These are phyloP conservation scores for Crotalus adamanteus DNA, from an alignment of 2,797 vertebrate species.

Conservation along the genomic window DNA sequence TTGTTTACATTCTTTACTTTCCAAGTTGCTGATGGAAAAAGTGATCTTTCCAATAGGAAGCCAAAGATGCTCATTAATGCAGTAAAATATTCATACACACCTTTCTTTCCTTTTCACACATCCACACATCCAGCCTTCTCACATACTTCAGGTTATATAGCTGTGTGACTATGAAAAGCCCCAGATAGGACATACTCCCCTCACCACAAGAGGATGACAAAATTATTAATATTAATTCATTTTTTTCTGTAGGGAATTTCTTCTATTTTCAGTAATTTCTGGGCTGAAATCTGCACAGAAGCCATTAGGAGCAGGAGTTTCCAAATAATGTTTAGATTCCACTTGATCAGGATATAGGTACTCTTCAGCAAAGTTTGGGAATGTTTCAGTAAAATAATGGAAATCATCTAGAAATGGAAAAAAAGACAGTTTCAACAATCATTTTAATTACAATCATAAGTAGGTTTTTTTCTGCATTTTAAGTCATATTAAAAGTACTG, in stretches of 20 bases:
- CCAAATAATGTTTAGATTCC: conserved; percentile 64
- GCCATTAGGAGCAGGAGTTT: conserved; percentile 80
- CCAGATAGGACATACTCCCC: conserved; percentile 62
- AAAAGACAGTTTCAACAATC: not conserved
- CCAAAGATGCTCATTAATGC: conserved; percentile 55
- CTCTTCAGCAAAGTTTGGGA: conserved; percentile 87
- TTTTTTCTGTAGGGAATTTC: conserved; percentile 79
- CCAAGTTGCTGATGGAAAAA: conserved; percentile 62
- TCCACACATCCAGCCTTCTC: conserved; percentile 23
- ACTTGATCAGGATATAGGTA: conserved; percentile 81
- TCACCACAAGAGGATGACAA: conserved; percentile 79
- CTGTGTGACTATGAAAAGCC: conserved; percentile 65
- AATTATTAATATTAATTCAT: conserved; percentile 75
- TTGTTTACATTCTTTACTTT: conserved; percentile 66
- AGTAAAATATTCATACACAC: conserved; percentile 35
- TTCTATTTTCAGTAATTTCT: conserved; percentile 60
- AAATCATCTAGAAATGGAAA: conserved; percentile 83
- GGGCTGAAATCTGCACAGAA: conserved; percentile 96
- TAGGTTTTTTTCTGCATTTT: not conserved
- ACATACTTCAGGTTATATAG: conserved; percentile 51
- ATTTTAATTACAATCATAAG: not conserved
- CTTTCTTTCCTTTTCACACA: not conserved
- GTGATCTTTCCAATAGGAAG: conserved; percentile 43
- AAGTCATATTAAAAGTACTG: not conserved
- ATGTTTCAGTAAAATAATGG: conserved; percentile 78